Evolutionary conservation across 2,113 vertebrate species (phyloP).

Genomic region (Onychostruthus taczanowskii): DNA sequence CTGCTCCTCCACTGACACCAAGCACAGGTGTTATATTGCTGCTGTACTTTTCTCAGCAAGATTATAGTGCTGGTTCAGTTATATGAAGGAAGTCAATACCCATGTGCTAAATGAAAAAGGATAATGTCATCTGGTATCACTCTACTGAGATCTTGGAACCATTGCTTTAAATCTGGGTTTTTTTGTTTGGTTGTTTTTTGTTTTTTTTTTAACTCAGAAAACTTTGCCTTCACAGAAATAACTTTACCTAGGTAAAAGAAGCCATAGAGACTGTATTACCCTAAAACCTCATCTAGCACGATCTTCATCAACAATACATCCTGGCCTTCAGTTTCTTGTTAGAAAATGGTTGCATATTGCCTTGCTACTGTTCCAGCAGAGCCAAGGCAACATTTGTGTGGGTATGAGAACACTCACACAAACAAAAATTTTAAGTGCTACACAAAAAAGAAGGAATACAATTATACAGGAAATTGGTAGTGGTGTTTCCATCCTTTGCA

Average conservation of each 20-base stretch:
- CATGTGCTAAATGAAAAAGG: background rate
- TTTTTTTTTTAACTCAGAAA: background rate
- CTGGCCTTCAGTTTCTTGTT: background rate
- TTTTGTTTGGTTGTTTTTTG: background rate
- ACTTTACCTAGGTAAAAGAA: background rate
- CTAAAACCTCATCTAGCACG: background rate
- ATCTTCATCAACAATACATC: background rate
- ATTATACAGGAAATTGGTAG: background rate
- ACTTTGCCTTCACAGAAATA: background rate
- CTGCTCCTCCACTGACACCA: background rate
- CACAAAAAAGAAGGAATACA: accelerated
- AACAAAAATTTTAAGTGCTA: background rate
- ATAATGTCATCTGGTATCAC: background rate
- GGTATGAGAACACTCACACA: background rate
- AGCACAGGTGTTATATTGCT: background rate
- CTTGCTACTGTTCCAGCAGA: background rate
- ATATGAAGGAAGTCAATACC: background rate
- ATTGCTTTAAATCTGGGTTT: background rate
- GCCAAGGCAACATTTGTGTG: background rate
- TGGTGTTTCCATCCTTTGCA: background rate
- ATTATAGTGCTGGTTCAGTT: background rate
- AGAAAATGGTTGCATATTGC: background rate
- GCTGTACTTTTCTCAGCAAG: background rate
- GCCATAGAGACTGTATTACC: background rate
- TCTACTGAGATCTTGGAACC: background rate